Conservation (phyloP, 2,797 vertebrate genomes). For the Rhadinocentrus ornatus region DNA sequence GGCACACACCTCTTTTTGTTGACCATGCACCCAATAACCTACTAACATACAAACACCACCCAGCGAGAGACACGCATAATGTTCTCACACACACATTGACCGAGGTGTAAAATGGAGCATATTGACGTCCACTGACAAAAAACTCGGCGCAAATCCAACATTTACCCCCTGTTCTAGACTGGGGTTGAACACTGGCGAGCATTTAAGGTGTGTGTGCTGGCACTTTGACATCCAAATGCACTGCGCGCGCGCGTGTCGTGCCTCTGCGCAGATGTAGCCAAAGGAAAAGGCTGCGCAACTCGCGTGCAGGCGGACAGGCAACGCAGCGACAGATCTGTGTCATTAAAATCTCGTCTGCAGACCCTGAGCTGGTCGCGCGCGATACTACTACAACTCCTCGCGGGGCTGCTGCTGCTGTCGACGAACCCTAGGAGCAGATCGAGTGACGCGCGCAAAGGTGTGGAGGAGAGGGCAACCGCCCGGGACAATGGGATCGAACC, state of each 20-base stretch:
- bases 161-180: conserved; percentile 30
- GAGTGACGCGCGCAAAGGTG: conserved; percentile 57
- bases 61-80: conserved; percentile 5
- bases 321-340: conserved; percentile 40
- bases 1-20: conserved; percentile 9
- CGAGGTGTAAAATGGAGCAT: conserved; percentile 61
- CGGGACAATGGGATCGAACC: conserved; percentile 61
- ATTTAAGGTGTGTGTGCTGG: conserved; percentile 18
- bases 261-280: conserved; percentile 22
- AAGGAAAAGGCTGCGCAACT: conserved; percentile 45
- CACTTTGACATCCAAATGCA: conserved; percentile 51
- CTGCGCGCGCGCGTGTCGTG: conserved; percentile 27
- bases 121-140: conserved; percentile 64
- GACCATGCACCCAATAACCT: conserved; percentile 40
- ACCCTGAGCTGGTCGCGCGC: conserved; percentile 66
- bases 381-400: conserved; percentile 49
- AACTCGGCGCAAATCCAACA: conserved; percentile 50
- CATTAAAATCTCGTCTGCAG: conserved; percentile 65
- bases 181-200: conserved; percentile 13
- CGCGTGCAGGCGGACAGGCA: conserved; percentile 19
- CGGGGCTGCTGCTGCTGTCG: conserved; percentile 21
- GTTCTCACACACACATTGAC: conserved; percentile 16
- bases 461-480: conserved; percentile 40
- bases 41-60: conserved; percentile 38
- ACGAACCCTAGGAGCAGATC: conserved; percentile 32